A percentile compares a stretch with the other conserved stretches of the same genome.
These are phyloP conservation scores for Alaudala cheleensis DNA, from an alignment of 2,113 vertebrate species.

Conservation along the genomic window DNA sequence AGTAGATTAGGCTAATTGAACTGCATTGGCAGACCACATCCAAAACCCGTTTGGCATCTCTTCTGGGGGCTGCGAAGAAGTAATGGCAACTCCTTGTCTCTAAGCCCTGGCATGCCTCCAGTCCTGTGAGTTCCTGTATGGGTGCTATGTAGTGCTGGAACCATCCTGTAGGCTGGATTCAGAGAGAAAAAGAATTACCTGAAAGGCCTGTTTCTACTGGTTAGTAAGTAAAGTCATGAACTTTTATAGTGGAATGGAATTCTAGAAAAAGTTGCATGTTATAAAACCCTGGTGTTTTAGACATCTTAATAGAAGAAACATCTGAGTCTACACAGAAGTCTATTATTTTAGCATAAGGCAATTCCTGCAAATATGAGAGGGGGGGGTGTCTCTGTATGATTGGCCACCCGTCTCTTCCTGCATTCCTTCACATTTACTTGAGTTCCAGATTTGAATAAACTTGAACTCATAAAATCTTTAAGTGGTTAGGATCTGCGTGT, in stretches of 20 bases:
- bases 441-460: neutral
- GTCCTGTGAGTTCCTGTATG: neutral
- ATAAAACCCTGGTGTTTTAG: neutral
- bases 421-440: neutral
- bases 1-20: neutral
- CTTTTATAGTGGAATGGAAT: neutral
- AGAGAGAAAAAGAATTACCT: neutral
- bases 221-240: neutral
- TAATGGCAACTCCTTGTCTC: neutral
- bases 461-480: neutral
- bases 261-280: neutral
- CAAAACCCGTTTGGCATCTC: neutral
- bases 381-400: neutral
- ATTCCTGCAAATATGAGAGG: neutral
- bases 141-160: neutral
- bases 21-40: neutral
- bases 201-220: neutral
- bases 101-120: neutral
- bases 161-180: neutral
- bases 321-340: neutral
- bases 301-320: slow-evolving; percentile 20
- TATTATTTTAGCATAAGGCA: neutral
- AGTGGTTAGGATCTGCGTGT: neutral
- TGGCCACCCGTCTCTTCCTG: neutral
- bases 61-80: neutral